Conservation (phyloP, 2,888 invertebrate genomes). For the Stramonita haemastoma region DNA sequence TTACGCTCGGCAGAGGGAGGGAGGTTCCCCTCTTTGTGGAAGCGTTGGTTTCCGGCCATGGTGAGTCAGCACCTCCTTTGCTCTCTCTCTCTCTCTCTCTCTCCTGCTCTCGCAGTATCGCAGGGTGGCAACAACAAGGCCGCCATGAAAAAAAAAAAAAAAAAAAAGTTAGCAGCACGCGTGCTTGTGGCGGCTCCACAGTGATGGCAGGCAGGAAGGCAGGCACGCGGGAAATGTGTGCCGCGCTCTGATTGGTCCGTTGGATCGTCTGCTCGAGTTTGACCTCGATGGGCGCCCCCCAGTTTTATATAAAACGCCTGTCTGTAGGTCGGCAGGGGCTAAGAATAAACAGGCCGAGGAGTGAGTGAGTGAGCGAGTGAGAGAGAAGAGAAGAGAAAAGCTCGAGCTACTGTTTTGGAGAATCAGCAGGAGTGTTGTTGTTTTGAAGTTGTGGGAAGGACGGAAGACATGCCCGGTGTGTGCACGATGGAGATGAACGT, state of each 20-base stretch:
- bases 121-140: neutral
- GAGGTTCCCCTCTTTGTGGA: neutral
- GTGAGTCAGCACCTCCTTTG: neutral
- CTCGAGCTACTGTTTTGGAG: no score
- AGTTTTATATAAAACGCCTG: neutral
- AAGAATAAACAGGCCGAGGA: neutral
- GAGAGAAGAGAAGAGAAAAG: neutral
- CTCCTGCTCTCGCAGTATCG: neutral
- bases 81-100: neutral
- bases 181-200: no score
- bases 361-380: neutral
- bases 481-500: slow-evolving; percentile 36
- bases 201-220: no score
- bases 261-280: neutral
- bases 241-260: slow-evolving; percentile 26
- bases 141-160: neutral
- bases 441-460: neutral
- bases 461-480: slow-evolving; percentile 30
- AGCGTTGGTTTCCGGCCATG: neutral
- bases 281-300: neutral
- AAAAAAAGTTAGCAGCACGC: neutral
- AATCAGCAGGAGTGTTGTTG: neutral
- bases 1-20: no score
- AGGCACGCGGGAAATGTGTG: neutral
- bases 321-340: neutral